phyloP scores from a whole-genome alignment of 2,797 vertebrate species.

The Mus caroli region DNA sequence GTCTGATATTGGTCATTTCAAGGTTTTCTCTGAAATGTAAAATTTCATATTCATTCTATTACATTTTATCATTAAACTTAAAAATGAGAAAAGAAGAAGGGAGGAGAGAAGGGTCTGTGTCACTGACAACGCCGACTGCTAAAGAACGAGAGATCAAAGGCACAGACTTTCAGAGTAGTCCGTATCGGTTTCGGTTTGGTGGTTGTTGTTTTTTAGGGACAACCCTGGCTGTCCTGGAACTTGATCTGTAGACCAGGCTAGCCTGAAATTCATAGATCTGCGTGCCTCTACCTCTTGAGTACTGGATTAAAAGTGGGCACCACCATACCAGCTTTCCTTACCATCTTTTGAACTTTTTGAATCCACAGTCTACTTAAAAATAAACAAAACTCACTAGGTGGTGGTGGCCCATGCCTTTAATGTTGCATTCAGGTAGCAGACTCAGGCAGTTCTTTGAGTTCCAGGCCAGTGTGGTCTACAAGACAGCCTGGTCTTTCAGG shows the following conservation, averaged over 20 bases:
- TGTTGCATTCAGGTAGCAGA: not conserved
- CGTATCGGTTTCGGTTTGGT: not conserved
- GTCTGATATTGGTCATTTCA: constrained; percentile 85
- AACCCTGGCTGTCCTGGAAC: not conserved
- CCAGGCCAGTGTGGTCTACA: not conserved
- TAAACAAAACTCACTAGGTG: not conserved
- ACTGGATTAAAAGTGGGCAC: not conserved
- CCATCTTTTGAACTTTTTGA: not conserved
- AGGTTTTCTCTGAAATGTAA: constrained; percentile 86
- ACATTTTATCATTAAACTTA: constrained; percentile 86
- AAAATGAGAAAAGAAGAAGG: not conserved
- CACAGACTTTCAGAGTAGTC: not conserved
- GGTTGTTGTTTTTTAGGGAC: not conserved
- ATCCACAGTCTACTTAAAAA: not conserved
- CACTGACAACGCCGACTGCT: not conserved
- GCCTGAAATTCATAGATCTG: not conserved
- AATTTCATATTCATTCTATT: constrained; percentile 86
- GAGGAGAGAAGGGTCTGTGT: not conserved
- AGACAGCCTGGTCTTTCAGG: not conserved
- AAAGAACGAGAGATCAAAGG: not conserved
- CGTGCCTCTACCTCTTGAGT: not conserved
- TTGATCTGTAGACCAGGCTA: not conserved
- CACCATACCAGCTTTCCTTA: not conserved
- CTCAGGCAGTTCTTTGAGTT: not conserved
- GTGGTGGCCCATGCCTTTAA: not conserved